Conservation (phyloP, 2,113 vertebrate genomes). For the Dromaius novaehollandiae region DNA sequence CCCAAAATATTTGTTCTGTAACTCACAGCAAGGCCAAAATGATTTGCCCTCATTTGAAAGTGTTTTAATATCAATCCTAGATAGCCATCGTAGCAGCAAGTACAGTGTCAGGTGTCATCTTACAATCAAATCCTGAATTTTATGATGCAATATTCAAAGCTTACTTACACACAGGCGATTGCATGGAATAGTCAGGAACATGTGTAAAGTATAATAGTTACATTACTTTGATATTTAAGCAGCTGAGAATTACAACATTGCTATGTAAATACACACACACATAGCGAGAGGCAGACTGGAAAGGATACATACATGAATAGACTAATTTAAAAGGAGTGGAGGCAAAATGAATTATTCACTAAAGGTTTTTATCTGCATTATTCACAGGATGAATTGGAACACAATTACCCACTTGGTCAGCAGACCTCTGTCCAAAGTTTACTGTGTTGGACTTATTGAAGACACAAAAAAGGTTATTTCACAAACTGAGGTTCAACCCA, state of each 20-base stretch:
- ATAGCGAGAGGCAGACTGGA: not conserved
- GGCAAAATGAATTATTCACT: slow-evolving; percentile 50
- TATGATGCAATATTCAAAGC: not conserved
- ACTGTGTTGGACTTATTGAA: not conserved
- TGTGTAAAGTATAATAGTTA: not conserved
- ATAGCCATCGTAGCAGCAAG: not conserved
- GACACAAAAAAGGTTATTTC: slow-evolving; percentile 5
- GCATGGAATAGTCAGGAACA: not conserved
- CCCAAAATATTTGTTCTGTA: not conserved
- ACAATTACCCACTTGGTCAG: slow-evolving; percentile 4
- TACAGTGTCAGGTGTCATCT: not conserved
- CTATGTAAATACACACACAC: not conserved
- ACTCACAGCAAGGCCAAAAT: not conserved
- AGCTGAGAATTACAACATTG: slow-evolving; percentile 1
- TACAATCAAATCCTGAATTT: not conserved
- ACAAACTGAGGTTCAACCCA: not conserved
- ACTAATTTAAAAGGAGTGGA: slow-evolving; percentile 25
- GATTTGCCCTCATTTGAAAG: not conserved
- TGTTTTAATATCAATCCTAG: not conserved
- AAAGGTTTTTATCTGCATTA: slow-evolving; percentile 27
- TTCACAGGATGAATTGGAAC: slow-evolving; percentile 11
- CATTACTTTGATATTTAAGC: slow-evolving; percentile 33
- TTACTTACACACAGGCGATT: not conserved
- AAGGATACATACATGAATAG: slow-evolving; percentile 9
- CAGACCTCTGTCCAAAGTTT: slow-evolving; percentile 2